phyloP scores from a whole-genome alignment of 2,888 invertebrate species.

The Adelognathus sp. region DNA sequence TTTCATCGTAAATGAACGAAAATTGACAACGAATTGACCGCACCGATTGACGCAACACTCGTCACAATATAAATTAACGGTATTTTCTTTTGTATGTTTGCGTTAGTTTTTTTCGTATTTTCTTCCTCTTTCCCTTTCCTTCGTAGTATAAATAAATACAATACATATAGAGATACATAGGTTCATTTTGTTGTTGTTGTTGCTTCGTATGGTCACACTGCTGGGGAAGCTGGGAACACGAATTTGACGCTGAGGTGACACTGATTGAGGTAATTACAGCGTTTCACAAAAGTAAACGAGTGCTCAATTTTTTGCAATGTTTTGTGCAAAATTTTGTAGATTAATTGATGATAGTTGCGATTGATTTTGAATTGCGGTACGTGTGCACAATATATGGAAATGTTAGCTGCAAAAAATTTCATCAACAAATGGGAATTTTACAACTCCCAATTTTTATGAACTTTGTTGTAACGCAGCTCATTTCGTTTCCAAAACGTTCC shows the following conservation, averaged over 20 bases:
- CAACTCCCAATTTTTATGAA: no score
- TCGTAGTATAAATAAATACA: slow-evolving; percentile 76
- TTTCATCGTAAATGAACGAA: not conserved
- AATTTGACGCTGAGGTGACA: slow-evolving; percentile 55
- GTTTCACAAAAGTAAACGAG: no score
- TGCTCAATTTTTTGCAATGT: no score
- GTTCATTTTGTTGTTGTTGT: slow-evolving; percentile 42
- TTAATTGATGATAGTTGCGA: no score
- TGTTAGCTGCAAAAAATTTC: no score
- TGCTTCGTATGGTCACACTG: slow-evolving; percentile 40
- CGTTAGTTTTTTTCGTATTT: not conserved
- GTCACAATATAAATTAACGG: slow-evolving; percentile 61
- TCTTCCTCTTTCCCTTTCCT: slow-evolving; percentile 47
- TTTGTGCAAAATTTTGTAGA: no score
- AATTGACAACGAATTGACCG: slow-evolving; percentile 55
- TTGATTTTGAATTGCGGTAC: no score
- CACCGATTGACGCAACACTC: slow-evolving; percentile 73
- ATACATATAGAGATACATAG: slow-evolving; percentile 69
- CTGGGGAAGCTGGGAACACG: slow-evolving; percentile 62
- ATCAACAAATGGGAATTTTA: no score
- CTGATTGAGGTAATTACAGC: no score
- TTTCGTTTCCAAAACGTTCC: no score
- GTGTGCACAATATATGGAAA: no score
- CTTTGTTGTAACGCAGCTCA: no score
- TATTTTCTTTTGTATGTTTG: slow-evolving; percentile 2